A percentile compares a stretch with the other conserved stretches of the same genome.
Evolutionary conservation across 2,113 vertebrate species (phyloP).

Genomic region (Anolis sagrei): DNA sequence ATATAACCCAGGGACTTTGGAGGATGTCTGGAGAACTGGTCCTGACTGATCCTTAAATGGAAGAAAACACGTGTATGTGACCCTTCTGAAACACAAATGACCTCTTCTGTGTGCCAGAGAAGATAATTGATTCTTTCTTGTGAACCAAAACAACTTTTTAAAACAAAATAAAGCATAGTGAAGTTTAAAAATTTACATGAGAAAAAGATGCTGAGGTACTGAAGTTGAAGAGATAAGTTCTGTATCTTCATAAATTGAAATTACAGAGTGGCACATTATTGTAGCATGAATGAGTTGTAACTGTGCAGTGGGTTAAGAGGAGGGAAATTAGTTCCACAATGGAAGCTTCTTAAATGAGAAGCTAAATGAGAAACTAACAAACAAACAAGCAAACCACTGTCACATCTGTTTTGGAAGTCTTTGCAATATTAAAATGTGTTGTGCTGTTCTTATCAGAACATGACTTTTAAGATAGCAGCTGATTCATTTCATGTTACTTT

Average conservation of each 20-base stretch:
- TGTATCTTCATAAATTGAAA: accelerated
- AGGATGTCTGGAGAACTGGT: background rate
- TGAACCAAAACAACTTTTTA: background rate
- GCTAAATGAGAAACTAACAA: background rate
- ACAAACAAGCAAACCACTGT: too few species aligned
- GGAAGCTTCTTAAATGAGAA: background rate
- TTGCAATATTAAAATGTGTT: background rate
- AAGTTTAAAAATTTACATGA: slow-evolving; percentile 16
- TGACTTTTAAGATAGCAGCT: background rate
- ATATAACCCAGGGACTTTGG: background rate
- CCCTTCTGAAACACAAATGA: slow-evolving; percentile 22
- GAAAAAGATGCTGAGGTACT: background rate
- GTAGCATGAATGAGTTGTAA: background rate
- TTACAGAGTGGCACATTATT: background rate
- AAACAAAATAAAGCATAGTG: background rate
- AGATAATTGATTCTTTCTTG: background rate
- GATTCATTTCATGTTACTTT: background rate
- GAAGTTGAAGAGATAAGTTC: background rate
- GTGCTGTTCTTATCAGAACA: background rate
- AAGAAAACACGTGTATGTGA: background rate
- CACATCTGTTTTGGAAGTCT: background rate
- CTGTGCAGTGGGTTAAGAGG: background rate
- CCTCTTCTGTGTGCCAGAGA: background rate
- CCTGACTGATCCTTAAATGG: background rate
- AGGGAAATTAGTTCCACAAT: background rate